Percentiles rank a stretch among this genome's conserved stretches.
Conservation (phyloP, 2,888 invertebrate genomes). For the Mythimna loreyi region DNA sequence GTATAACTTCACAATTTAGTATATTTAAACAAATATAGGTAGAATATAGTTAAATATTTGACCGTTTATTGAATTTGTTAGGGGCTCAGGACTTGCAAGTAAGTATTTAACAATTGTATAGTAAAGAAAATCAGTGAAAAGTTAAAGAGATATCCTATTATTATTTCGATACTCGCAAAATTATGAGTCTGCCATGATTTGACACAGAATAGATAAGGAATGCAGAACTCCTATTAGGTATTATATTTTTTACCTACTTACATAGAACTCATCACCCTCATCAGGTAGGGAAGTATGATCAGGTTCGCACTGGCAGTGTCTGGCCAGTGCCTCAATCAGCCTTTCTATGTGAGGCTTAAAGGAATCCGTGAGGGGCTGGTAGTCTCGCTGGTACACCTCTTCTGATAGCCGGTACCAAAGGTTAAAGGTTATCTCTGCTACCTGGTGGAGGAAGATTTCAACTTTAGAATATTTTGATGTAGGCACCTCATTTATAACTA, state of each 20-base stretch:
- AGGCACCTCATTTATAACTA: too few species aligned
- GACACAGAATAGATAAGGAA: background rate
- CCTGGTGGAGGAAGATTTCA: slow-evolving; percentile 68
- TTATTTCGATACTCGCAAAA: too few species aligned
- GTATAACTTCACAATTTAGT: too few species aligned
- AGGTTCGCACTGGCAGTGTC: slow-evolving; percentile 98
- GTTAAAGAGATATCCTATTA: too few species aligned
- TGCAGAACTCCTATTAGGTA: too few species aligned
- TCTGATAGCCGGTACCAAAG: slow-evolving; percentile 99
- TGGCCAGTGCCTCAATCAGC: slow-evolving; percentile 96
- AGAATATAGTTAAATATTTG: too few species aligned
- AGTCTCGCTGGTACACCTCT: slow-evolving; percentile 97
- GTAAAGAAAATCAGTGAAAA: too few species aligned
- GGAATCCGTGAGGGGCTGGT: slow-evolving; percentile 94
- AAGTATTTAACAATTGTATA: too few species aligned
- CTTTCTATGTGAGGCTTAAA: slow-evolving; percentile 98
- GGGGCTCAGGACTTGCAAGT: too few species aligned
- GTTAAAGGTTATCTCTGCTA: slow-evolving; percentile 98
- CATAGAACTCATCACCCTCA: slow-evolving; percentile 95
- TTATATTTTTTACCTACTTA: slow-evolving; percentile 72
- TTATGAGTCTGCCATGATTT: too few species aligned
- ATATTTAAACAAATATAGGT: too few species aligned
- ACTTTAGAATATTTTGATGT: background rate
- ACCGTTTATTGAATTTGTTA: too few species aligned
- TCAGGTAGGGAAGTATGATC: slow-evolving; percentile 97